A percentile compares a stretch with the other conserved stretches of the same genome.
phyloP scores from a whole-genome alignment of 2,797 vertebrate genomes.

The Chiloscyllium punctatum region DNA sequence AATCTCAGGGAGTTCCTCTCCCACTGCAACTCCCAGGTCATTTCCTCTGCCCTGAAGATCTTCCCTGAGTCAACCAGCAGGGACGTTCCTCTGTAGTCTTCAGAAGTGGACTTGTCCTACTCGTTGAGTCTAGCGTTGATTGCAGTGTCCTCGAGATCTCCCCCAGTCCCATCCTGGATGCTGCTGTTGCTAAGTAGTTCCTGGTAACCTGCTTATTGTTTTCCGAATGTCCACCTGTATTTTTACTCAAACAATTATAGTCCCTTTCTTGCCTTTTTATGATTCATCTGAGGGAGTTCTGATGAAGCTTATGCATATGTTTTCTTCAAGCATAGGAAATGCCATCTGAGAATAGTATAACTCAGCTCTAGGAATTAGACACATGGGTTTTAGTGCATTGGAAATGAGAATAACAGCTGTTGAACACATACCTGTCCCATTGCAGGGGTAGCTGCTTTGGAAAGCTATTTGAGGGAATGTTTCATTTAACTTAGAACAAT shows the following conservation, averaged over 20 bases:
- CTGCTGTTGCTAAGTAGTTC: not conserved
- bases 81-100: not conserved
- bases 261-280: constrained; percentile 13
- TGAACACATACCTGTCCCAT: constrained; percentile 18
- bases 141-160: not conserved
- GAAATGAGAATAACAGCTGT: constrained; percentile 26
- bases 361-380: constrained; percentile 1
- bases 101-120: not conserved
- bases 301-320: constrained; percentile 9
- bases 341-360: not conserved
- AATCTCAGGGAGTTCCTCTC: no score
- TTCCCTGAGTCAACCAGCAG: not conserved
- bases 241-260: not conserved
- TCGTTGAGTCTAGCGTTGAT: not conserved
- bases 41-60: no score
- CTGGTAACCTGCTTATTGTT: not conserved
- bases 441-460: constrained; percentile 10
- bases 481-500: not conserved
- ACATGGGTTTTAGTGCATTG: constrained; percentile 28
- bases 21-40: no score
- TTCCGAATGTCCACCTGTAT: not conserved
- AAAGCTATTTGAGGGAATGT: constrained; percentile 10
- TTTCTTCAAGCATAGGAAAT: constrained; percentile 23
- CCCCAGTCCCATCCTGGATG: not conserved
- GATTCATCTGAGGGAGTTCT: constrained; percentile 7